Evolutionary conservation across 1,140 invertebrate genomes (phyloP).

Genomic region (Bombus soroeensis): DNA sequence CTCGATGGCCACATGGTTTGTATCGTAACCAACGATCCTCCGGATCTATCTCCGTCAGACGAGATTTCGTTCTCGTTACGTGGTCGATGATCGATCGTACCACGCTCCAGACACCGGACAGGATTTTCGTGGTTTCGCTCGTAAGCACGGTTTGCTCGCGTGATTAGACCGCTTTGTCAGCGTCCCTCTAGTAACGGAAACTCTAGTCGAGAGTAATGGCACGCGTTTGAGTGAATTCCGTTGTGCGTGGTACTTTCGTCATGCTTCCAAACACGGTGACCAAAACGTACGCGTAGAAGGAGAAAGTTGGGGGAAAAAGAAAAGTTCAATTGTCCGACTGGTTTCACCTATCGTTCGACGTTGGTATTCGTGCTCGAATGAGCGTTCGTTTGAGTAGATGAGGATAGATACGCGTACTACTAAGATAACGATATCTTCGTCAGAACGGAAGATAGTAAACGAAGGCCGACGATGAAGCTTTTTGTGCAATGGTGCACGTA

Average conservation of each 20-base stretch:
- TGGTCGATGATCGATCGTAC: slow-evolving; percentile 22
- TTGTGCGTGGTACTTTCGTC: background rate
- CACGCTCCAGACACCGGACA: background rate
- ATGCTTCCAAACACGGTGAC: slow-evolving; percentile 22
- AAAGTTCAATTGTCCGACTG: slow-evolving; percentile 45
- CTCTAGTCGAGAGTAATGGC: background rate
- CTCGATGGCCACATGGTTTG: background rate
- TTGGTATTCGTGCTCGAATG: slow-evolving; percentile 21
- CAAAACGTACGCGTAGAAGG: slow-evolving; percentile 11
- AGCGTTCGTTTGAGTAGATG: background rate
- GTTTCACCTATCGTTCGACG: slow-evolving; percentile 38
- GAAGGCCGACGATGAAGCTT: slow-evolving; percentile 1
- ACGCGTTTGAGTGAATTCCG: slow-evolving; percentile 4
- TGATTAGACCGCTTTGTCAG: slow-evolving; percentile 1
- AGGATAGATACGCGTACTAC: background rate
- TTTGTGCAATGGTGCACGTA: background rate
- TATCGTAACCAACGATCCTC: background rate
- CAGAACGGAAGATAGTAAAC: background rate
- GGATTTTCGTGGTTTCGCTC: slow-evolving; percentile 2
- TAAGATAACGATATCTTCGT: slow-evolving; percentile 18
- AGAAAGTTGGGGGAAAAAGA: slow-evolving; percentile 35
- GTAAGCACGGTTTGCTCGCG: background rate
- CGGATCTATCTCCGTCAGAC: background rate
- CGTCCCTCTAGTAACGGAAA: background rate
- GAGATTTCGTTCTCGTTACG: background rate